A percentile compares a stretch with the other conserved stretches of the same genome.
Conservation (phyloP, 2,888 invertebrate species). For the Chesias legatella region DNA sequence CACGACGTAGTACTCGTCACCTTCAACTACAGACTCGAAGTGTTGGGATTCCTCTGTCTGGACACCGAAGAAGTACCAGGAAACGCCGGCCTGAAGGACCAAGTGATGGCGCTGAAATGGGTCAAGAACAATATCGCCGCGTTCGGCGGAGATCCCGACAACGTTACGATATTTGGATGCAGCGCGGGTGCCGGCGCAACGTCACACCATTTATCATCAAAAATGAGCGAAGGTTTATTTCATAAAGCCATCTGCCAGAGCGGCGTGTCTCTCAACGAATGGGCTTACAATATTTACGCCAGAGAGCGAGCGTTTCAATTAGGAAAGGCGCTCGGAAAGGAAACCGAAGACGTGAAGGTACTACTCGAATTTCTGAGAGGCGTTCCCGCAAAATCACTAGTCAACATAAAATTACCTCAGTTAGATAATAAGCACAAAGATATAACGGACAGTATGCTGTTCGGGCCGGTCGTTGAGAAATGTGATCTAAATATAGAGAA, state of each 20-base stretch:
- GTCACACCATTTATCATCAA: constrained; percentile 63
- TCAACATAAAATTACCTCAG: constrained; percentile 56
- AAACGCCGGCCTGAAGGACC: constrained; percentile 74
- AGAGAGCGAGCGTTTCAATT: constrained; percentile 65
- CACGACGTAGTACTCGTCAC: constrained; percentile 68
- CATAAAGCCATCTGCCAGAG: constrained; percentile 75
- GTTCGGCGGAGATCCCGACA: constrained; percentile 66
- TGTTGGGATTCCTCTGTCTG: constrained; percentile 69
- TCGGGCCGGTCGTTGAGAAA: constrained; percentile 70
- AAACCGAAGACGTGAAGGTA: constrained; percentile 58
- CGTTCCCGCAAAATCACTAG: constrained; percentile 50
- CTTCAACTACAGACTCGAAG: constrained; percentile 72
- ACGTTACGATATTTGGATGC: constrained; percentile 71
- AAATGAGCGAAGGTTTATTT: constrained; percentile 66
- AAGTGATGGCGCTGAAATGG: constrained; percentile 73
- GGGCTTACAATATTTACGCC: constrained; percentile 60
- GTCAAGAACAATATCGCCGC: constrained; percentile 62
- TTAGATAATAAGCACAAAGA: constrained; percentile 47
- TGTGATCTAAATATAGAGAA: constrained; percentile 43
- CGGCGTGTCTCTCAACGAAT: constrained; percentile 69
- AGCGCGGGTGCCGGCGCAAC: constrained; percentile 68
- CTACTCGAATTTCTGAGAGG: constrained; percentile 54
- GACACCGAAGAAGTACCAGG: constrained; percentile 70
- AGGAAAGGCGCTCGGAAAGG: constrained; percentile 60
- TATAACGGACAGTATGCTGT: constrained; percentile 55